A percentile compares a stretch with the other conserved stretches of the same genome.
phyloP scores from a whole-genome alignment of 2,113 vertebrate species.

The Paraplagusia blochii region DNA sequence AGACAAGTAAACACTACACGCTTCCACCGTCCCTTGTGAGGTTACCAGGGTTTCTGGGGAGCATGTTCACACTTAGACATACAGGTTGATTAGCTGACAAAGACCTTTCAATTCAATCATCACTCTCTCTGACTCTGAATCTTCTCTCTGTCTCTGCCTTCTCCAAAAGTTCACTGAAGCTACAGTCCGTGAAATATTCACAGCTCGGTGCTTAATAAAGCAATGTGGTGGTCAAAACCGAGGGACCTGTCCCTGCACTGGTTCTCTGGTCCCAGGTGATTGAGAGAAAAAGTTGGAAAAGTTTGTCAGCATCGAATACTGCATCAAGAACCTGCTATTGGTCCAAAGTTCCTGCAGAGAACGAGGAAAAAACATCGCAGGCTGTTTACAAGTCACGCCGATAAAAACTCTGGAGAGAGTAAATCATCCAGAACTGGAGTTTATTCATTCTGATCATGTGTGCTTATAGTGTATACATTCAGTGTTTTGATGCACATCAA shows the following conservation, averaged over 20 bases:
- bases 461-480: conserved; percentile 43
- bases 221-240: no score
- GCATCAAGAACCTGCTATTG: conserved; percentile 14
- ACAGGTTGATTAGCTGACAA: no score
- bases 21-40: conserved; percentile 45
- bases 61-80: no score
- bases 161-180: no score
- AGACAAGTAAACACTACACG: conserved; percentile 61
- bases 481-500: conserved; percentile 67
- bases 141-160: no score
- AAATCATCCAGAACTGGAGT: conserved; percentile 19
- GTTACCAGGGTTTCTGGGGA: conserved; percentile 75
- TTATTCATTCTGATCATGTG: conserved; percentile 56
- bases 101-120: no score
- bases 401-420: conserved; percentile 21
- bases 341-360: conserved; percentile 32
- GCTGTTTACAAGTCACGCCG: conserved; percentile 14
- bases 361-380: background rate
- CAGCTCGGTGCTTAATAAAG: no score
- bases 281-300: background rate
- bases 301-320: background rate
- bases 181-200: no score
- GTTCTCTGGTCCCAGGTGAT: background rate
- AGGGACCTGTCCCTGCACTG: background rate
- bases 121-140: no score